Percentiles rank a stretch among this genome's conserved stretches.
phyloP scores from a whole-genome alignment of 1,140 invertebrate species.

The Aphidius ervi region DNA sequence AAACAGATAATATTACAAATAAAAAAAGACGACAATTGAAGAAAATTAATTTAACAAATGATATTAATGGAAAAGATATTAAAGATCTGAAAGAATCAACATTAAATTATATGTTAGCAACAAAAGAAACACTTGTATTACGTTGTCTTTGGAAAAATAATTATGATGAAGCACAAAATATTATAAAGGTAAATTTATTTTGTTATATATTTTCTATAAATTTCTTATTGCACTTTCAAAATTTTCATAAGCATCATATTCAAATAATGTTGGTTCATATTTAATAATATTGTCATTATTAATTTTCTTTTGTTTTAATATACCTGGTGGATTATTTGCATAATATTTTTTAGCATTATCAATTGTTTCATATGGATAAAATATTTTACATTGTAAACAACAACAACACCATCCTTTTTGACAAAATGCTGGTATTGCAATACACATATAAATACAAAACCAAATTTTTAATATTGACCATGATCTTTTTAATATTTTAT shows the following conservation, averaged over 20 bases:
- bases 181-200: slow-evolving; percentile 38
- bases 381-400: slow-evolving; percentile 39
- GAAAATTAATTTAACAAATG: slow-evolving; percentile 17
- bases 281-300: slow-evolving; percentile 15
- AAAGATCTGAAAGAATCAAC: slow-evolving; percentile 29
- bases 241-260: slow-evolving; percentile 33
- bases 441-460: slow-evolving; percentile 37
- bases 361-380: slow-evolving; percentile 37
- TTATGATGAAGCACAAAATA: slow-evolving; percentile 36
- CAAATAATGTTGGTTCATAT: slow-evolving; percentile 36
- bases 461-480: slow-evolving; percentile 37
- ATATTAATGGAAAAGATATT: slow-evolving; percentile 19
- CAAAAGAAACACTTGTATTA: slow-evolving; percentile 38
- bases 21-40: slow-evolving; percentile 27
- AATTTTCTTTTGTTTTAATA: slow-evolving; percentile 21
- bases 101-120: slow-evolving; percentile 41
- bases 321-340: slow-evolving; percentile 36
- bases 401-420: slow-evolving; percentile 47
- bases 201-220: slow-evolving; percentile 27
- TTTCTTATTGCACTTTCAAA: slow-evolving; percentile 37
- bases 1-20: slow-evolving; percentile 18
- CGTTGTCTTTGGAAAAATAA: slow-evolving; percentile 43
- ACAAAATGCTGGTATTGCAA: slow-evolving; percentile 43
- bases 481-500: slow-evolving; percentile 26
- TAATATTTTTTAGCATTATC: slow-evolving; percentile 36